These are phyloP conservation scores for Tiaroga cobitis DNA, from an alignment of 2,797 vertebrate species.

Conservation along the genomic window DNA sequence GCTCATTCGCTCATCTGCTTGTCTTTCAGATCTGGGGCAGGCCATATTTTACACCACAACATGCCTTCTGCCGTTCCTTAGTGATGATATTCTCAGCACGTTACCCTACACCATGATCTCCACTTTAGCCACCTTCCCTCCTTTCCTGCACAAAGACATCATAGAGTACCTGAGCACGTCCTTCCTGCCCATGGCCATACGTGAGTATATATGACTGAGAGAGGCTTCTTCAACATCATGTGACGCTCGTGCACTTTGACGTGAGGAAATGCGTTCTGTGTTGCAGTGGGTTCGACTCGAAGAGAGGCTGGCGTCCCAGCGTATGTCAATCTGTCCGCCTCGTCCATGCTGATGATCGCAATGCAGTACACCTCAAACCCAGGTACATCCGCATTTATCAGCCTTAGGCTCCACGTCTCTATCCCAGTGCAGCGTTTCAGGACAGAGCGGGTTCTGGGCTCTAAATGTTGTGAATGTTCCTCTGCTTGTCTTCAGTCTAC, in stretches of 20 bases:
- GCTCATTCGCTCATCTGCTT: constrained; percentile 11
- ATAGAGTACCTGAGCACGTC: constrained; percentile 99
- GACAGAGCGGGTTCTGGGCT: neutral
- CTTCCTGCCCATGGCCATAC: constrained; percentile 99
- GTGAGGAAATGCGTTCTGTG: neutral
- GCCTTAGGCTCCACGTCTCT: too few species aligned
- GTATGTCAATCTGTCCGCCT: constrained; percentile 96
- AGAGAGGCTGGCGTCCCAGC: constrained; percentile 93
- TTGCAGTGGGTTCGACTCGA: constrained; percentile 92
- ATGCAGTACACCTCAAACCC: constrained; percentile 99
- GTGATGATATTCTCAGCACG: constrained; percentile 98
- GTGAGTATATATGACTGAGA: constrained; percentile 84
- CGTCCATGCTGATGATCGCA: constrained; percentile 99
- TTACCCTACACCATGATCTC: constrained; percentile 99
- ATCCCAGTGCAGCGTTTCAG: neutral
- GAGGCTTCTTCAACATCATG: neutral
- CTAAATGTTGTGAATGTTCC: neutral
- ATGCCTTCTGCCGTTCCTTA: constrained; percentile 99
- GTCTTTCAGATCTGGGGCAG: constrained; percentile 93
- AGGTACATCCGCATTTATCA: constrained; percentile 72
- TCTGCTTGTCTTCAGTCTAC: constrained; percentile 85
- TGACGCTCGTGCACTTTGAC: neutral
- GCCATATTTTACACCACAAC: constrained; percentile 99
- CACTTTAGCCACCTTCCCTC: constrained; percentile 98
- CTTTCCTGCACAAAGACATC: constrained; percentile 99